These are phyloP conservation scores for Polyergus mexicanus DNA, from an alignment of 1,140 invertebrate species.

Conservation along the genomic window DNA sequence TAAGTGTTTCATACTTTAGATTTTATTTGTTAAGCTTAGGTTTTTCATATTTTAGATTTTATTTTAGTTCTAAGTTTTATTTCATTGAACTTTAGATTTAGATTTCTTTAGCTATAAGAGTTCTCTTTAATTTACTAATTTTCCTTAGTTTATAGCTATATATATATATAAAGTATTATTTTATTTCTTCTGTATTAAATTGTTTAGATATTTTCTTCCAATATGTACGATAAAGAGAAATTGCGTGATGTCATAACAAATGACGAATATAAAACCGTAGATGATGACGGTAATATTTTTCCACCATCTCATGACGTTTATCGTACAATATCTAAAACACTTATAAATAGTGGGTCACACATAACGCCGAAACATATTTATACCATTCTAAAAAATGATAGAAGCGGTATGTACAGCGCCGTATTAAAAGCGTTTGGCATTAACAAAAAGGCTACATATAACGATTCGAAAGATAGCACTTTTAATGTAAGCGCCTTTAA, in stretches of 20 bases:
- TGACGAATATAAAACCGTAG: background rate
- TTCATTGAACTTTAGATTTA: too few relatives aligned
- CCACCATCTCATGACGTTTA: background rate
- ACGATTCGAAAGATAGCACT: background rate
- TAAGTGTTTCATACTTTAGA: too few relatives aligned
- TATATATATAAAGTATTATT: too few relatives aligned
- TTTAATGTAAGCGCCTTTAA: background rate
- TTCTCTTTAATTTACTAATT: too few relatives aligned
- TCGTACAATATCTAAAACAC: background rate
- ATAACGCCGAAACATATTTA: conserved; percentile 12
- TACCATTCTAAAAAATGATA: background rate
- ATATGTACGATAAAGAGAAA: background rate
- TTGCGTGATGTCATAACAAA: background rate
- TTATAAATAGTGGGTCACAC: background rate
- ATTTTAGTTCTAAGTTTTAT: too few relatives aligned
- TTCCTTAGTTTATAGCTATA: too few relatives aligned
- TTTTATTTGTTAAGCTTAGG: too few relatives aligned
- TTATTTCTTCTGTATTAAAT: too few relatives aligned
- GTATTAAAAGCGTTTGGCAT: background rate
- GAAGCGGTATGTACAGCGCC: background rate
- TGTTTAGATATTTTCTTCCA: background rate
- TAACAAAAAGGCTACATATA: background rate
- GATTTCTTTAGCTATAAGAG: too few relatives aligned
- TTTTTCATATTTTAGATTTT: too few relatives aligned
- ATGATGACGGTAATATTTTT: background rate